These are phyloP conservation scores for Sicus ferrugineus DNA, from an alignment of 2,888 invertebrate genomes.

Conservation along the genomic window DNA sequence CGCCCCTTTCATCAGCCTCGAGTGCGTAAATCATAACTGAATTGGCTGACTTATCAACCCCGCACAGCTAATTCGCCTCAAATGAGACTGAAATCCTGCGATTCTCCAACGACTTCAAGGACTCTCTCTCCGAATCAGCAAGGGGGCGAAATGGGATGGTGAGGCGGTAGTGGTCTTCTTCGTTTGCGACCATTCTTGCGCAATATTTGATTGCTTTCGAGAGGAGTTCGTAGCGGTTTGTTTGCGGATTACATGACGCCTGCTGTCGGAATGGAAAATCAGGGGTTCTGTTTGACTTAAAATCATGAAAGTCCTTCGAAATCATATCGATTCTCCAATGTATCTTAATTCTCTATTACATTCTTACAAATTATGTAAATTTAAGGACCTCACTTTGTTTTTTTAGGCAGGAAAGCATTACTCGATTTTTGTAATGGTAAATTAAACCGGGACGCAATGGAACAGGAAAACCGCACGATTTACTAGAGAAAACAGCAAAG, in stretches of 20 bases:
- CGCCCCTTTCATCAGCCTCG: slow-evolving; percentile 19
- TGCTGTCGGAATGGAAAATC: no score
- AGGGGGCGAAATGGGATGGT: background rate
- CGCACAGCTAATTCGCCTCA: background rate
- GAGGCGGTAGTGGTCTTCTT: background rate
- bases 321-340: no score
- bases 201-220: background rate
- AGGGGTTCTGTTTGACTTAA: no score
- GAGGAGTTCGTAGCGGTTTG: background rate
- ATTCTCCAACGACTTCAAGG: background rate
- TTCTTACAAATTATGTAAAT: no score
- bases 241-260: slow-evolving; percentile 24
- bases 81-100: background rate
- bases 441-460: no score
- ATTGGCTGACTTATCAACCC: background rate
- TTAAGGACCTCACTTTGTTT: no score
- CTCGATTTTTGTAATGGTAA: no score
- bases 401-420: no score
- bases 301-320: no score
- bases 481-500: no score
- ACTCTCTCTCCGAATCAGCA: background rate
- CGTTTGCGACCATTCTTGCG: background rate
- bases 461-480: no score
- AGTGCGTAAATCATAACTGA: background rate
- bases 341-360: no score